Evolutionary conservation across 2,888 invertebrate species (phyloP).

Genomic region (Cheiracanthium punctorium): DNA sequence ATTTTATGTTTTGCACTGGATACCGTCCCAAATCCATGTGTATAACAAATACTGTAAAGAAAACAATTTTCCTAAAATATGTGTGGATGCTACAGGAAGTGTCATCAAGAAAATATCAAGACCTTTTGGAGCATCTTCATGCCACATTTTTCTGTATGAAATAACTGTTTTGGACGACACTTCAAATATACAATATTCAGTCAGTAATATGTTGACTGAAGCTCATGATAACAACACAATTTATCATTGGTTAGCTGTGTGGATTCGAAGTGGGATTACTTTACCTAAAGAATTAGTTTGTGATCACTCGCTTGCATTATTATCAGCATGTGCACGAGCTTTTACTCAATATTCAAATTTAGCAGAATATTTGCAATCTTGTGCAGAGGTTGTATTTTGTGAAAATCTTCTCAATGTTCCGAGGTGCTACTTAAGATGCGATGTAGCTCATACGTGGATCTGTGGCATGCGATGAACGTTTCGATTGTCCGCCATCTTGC

Average conservation of each 20-base stretch:
- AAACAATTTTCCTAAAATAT: background rate
- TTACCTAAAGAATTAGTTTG: background rate
- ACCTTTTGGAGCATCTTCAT: background rate
- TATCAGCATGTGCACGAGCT: background rate
- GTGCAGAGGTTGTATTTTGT: no score
- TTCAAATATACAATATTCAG: background rate
- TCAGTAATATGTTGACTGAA: background rate
- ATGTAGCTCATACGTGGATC: background rate
- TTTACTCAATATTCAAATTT: background rate
- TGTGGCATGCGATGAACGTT: no score
- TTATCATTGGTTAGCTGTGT: no score
- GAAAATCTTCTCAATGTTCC: background rate
- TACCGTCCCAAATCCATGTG: background rate
- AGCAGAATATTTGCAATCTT: background rate
- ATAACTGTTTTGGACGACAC: background rate
- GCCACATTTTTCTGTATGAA: background rate
- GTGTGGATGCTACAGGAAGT: background rate
- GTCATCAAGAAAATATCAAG: background rate
- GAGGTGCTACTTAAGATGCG: background rate
- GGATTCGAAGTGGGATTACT: no score
- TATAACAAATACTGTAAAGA: background rate
- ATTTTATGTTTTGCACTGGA: no score
- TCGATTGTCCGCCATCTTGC: no score
- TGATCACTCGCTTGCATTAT: background rate
- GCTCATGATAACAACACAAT: no score